These are phyloP conservation scores for Diarsia rubi DNA, from an alignment of 2,888 invertebrate species.

Conservation along the genomic window DNA sequence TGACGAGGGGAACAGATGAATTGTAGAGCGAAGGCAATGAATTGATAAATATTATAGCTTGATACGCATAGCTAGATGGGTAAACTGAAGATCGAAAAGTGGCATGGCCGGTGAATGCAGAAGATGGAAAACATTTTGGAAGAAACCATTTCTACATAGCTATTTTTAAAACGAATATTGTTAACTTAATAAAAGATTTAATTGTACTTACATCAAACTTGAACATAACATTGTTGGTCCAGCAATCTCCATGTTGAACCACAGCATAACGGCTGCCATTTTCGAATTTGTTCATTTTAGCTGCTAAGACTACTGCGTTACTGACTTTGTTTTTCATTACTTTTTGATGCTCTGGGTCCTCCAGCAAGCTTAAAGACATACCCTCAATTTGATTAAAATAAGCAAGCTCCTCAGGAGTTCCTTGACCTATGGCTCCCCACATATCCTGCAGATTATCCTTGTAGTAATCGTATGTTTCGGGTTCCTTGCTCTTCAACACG, in stretches of 20 bases:
- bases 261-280: slow-evolving; percentile 67
- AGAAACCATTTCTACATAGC: not conserved
- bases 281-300: slow-evolving; percentile 59
- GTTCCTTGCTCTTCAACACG: slow-evolving; percentile 72
- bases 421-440: slow-evolving; percentile 29
- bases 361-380: slow-evolving; percentile 53
- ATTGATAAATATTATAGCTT: not conserved
- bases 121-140: not conserved
- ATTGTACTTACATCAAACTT: slow-evolving; percentile 67
- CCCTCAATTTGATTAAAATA: slow-evolving; percentile 56
- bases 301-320: slow-evolving; percentile 10
- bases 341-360: slow-evolving; percentile 65
- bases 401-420: slow-evolving; percentile 2
- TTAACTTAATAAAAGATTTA: not conserved
- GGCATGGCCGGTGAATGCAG: not conserved
- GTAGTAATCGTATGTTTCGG: slow-evolving; percentile 64
- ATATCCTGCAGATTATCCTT: slow-evolving; percentile 64
- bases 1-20: not conserved
- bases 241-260: slow-evolving; percentile 77
- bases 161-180: too few species aligned
- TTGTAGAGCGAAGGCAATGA: not conserved
- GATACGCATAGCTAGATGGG: not conserved
- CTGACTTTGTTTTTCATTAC: slow-evolving; percentile 58
- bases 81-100: not conserved
- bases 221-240: slow-evolving; percentile 79